phyloP scores from a whole-genome alignment of 1,140 invertebrate species.

The Hormaphis cornu region DNA sequence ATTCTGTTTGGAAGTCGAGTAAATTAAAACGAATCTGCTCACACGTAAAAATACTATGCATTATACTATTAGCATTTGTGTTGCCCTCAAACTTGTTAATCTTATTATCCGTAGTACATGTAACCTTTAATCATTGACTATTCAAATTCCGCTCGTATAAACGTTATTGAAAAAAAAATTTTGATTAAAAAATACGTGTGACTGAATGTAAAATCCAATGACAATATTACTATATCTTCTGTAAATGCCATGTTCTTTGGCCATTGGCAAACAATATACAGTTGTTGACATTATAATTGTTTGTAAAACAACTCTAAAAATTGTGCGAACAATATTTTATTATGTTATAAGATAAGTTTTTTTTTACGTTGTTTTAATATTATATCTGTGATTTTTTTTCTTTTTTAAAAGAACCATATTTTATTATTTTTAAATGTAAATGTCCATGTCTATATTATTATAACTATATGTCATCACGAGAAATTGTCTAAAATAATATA shows the following conservation, averaged over 20 bases:
- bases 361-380: slow-evolving; percentile 12
- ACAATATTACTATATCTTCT: slow-evolving; percentile 23
- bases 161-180: too few species aligned
- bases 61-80: too few species aligned
- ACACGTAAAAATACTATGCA: too few species aligned
- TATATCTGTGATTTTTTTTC: slow-evolving; percentile 24
- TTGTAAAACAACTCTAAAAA: neutral
- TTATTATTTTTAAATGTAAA: slow-evolving; percentile 23
- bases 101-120: neutral
- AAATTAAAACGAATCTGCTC: too few species aligned
- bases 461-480: neutral
- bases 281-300: slow-evolving; percentile 14
- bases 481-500: slow-evolving; percentile 16
- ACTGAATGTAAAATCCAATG: neutral
- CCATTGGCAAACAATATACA: neutral
- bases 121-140: too few species aligned
- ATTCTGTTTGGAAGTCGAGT: too few species aligned
- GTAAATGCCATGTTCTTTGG: slow-evolving; percentile 7
- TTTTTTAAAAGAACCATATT: slow-evolving; percentile 22
- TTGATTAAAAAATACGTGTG: slow-evolving; percentile 2
- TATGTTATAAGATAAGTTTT: slow-evolving; percentile 13
- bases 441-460: neutral
- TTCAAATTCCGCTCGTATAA: neutral
- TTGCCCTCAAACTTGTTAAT: too few species aligned
- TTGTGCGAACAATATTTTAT: neutral